Evolutionary conservation across 2,113 vertebrate species (phyloP).

Genomic region (Leiothrix lutea): DNA sequence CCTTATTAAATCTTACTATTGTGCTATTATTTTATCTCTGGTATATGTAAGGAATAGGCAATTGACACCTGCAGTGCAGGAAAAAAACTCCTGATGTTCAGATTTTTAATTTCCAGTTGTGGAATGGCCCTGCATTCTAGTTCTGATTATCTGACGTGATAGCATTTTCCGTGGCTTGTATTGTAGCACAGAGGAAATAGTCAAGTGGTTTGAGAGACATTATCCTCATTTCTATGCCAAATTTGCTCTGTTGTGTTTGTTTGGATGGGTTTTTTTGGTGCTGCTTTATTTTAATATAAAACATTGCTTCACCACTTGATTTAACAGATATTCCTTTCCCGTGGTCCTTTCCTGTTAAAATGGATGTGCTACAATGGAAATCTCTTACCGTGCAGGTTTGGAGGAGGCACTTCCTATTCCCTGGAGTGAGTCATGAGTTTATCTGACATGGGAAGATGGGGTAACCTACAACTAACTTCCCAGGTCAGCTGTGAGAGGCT

Average conservation of each 20-base stretch:
- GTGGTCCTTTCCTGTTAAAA: background rate
- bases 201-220: background rate
- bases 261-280: background rate
- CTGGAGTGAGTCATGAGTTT: background rate
- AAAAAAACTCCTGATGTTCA: background rate
- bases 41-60: background rate
- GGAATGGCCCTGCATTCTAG: background rate
- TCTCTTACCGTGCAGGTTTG: rapidly evolving
- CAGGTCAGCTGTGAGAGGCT: background rate
- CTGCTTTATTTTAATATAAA: background rate
- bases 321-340: background rate
- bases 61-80: background rate
- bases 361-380: background rate
- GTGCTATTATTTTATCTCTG: background rate
- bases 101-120: background rate
- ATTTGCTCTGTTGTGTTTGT: background rate
- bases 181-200: background rate
- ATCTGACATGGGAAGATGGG: background rate
- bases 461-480: background rate
- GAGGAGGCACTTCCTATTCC: background rate
- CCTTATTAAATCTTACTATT: background rate
- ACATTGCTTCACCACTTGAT: background rate
- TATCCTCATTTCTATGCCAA: background rate
- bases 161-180: background rate
- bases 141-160: background rate